Base-by-base conservation (phyloP, 2,888 invertebrate species). In the Drosophila mayaguana region DNA sequence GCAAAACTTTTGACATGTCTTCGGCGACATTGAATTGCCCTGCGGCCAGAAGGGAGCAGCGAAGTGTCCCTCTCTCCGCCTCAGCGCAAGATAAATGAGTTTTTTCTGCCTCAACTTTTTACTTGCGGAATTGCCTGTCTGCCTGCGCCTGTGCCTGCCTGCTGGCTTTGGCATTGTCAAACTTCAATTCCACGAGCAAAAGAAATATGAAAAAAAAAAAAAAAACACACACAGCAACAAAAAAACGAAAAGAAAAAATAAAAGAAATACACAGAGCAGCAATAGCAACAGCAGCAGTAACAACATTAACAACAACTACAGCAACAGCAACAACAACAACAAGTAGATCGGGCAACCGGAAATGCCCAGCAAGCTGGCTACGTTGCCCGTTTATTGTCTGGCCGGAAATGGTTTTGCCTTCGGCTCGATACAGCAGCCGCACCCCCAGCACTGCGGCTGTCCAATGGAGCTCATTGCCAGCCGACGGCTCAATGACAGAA, bases 401-500 rank as follows among this genome's bases (percentile, higher is more conserved):
- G 80, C 82, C 84, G 84, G 84, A 85, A 85, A 85, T 85, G 89
- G 89, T 65, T 87, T 84, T 80, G 89, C 84, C 82, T 68, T 62
- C 63, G 81, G 83, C 72, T 60, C 59, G 32, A 57, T 68, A 71
- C 68, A 78, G 57, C 68, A 55, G 60, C 63, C 63, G 25, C 64
- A 50, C 46, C 32, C 63, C 12, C 60, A 53, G 36, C 59, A 45
- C 46, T 45, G 59, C 28, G 63, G 34, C 34, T 77, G 72, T 45
- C 65, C 80, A 42, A 67, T 66, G 72, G 45, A 65, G 76, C 77
- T 76, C 80, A 76, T 71, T 78, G 80, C 51, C 63, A 76, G 72
- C 66, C 75, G 65, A 25, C 76, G 70, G 65, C 55, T 56, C 66
- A 71, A 71, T 66, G 81, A 77, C 81, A 83, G 66, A 75, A 83